phyloP scores from a whole-genome alignment of 1,140 invertebrate species.

The Bombus waltoni region DNA sequence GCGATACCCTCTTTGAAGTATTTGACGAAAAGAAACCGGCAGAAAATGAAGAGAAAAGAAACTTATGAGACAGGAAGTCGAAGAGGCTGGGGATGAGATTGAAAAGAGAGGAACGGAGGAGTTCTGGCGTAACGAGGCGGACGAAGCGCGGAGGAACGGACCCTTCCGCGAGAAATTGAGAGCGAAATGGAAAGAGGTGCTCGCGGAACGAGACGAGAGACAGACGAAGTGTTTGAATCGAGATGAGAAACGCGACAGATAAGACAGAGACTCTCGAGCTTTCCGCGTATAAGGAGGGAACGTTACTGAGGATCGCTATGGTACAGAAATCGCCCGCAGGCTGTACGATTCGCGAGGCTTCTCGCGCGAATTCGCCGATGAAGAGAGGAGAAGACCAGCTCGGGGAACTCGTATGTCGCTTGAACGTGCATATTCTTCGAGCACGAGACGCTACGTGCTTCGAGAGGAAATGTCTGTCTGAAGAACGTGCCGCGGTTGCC shows the following conservation, averaged over 20 bases:
- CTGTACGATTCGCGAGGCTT: neutral
- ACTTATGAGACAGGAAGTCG: neutral
- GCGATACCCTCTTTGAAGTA: neutral
- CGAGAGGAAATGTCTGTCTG: slow-evolving; percentile 26
- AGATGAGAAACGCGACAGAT: slow-evolving; percentile 4
- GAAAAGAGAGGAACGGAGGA: neutral
- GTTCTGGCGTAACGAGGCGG: neutral
- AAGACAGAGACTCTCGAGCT: neutral
- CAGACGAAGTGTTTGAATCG: neutral
- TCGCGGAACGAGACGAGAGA: neutral
- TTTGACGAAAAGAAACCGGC: neutral
- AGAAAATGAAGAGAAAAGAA: neutral
- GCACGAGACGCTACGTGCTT: slow-evolving; percentile 28
- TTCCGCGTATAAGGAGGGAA: slow-evolving; percentile 3
- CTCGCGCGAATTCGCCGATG: neutral
- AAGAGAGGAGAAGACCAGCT: neutral
- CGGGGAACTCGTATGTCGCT: neutral
- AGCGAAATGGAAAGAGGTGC: slow-evolving; percentile 8
- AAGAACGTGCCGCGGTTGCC: slow-evolving; percentile 25
- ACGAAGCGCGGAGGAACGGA: neutral
- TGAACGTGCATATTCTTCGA: slow-evolving; percentile 26
- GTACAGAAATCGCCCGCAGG: slow-evolving; percentile 4
- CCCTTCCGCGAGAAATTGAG: slow-evolving; percentile 18
- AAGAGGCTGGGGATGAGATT: neutral
- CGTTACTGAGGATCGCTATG: neutral